Conservation (phyloP, 1,140 invertebrate species). For the Lutraria rhynchaena region DNA sequence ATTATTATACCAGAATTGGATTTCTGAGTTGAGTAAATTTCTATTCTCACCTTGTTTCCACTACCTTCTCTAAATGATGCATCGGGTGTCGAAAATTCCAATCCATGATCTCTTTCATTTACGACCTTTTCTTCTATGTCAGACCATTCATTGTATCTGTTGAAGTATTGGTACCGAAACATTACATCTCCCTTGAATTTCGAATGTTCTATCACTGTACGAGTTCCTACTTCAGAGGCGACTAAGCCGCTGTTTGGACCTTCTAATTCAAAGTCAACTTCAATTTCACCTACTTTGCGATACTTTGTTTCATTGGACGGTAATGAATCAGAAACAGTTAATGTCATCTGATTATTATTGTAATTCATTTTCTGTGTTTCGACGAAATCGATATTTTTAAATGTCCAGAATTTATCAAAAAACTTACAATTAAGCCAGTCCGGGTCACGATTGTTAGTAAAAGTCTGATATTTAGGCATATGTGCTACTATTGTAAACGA, state of each 20-base stretch:
- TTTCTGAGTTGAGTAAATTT: slow-evolving; percentile 15
- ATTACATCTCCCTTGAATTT: slow-evolving; percentile 28
- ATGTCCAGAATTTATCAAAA: slow-evolving; percentile 30
- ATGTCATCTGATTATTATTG: neutral
- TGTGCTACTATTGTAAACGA: slow-evolving; percentile 34
- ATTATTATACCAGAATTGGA: neutral
- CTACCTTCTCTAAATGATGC: slow-evolving; percentile 62
- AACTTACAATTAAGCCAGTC: slow-evolving; percentile 63
- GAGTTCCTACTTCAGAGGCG: slow-evolving; percentile 67
- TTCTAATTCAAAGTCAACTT: slow-evolving; percentile 57
- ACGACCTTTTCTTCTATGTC: slow-evolving; percentile 11
- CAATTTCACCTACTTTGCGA: slow-evolving; percentile 14
- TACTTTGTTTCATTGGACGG: neutral
- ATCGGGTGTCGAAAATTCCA: slow-evolving; percentile 61
- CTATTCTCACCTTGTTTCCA: slow-evolving; percentile 42
- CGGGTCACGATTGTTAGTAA: slow-evolving; percentile 54
- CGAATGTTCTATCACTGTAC: slow-evolving; percentile 32
- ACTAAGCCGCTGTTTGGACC: slow-evolving; percentile 59
- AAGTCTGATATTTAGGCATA: slow-evolving; percentile 52
- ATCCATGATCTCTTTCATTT: neutral
- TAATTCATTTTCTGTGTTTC: neutral
- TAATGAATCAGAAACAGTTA: neutral
- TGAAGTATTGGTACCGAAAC: slow-evolving; percentile 51
- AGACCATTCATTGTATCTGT: slow-evolving; percentile 49
- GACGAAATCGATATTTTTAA: slow-evolving; percentile 3